A percentile compares a stretch with the other conserved stretches of the same genome.
Evolutionary conservation across 2,113 vertebrate genomes (phyloP).

Genomic region (Sprattus sprattus): DNA sequence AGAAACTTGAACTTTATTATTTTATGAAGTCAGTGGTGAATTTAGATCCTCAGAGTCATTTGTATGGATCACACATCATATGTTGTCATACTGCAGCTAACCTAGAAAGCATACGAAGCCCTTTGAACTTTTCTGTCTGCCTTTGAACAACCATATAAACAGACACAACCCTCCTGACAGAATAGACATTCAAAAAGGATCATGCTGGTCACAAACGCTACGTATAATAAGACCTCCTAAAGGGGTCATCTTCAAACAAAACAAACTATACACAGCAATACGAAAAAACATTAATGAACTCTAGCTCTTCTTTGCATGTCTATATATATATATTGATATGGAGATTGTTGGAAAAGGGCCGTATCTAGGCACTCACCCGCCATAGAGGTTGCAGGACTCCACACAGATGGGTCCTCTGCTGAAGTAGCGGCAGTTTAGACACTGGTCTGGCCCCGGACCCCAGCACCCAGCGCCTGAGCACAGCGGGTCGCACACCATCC

Average conservation of each 20-base stretch:
- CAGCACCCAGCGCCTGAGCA: conserved; percentile 93
- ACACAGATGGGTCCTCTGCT: conserved; percentile 88
- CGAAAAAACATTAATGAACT: too few relatives aligned
- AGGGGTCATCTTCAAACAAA: not conserved
- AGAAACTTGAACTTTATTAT: not conserved
- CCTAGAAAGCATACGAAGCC: not conserved
- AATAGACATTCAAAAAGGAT: not conserved
- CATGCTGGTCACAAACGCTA: not conserved
- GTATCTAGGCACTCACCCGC: conserved; percentile 77
- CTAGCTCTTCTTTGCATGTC: too few relatives aligned
- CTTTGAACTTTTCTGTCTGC: not conserved
- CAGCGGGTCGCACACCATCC: conserved; percentile 87
- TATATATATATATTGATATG: too few relatives aligned
- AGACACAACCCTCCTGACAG: not conserved
- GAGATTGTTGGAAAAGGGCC: too few relatives aligned
- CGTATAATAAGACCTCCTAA: not conserved
- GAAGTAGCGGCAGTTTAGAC: conserved; percentile 88
- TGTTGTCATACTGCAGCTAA: not conserved
- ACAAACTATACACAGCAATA: too few relatives aligned
- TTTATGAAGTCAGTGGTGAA: not conserved
- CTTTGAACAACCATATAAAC: not conserved
- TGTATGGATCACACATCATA: not conserved
- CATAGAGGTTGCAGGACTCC: conserved; percentile 87
- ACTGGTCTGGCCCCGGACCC: conserved; percentile 93
- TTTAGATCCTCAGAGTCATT: too few relatives aligned